These are phyloP conservation scores for Rhaphigaster nebulosa DNA, from an alignment of 2,888 invertebrate genomes.

Conservation along the genomic window DNA sequence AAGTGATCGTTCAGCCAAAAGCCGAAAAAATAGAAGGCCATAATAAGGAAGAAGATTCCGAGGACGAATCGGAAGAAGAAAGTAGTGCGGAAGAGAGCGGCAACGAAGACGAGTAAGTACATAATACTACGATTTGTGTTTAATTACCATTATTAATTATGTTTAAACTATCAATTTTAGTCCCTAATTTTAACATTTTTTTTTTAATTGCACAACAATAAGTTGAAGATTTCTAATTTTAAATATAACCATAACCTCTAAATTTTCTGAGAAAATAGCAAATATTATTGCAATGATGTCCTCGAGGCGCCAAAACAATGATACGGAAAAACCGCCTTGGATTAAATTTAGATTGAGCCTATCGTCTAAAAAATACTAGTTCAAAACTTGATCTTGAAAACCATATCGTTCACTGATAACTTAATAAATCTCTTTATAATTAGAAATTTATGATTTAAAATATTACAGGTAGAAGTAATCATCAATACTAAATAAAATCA, in stretches of 20 bases:
- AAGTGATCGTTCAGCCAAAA: neutral
- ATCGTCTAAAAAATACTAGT: neutral
- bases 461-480: neutral
- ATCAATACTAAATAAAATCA: neutral
- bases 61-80: constrained; percentile 50
- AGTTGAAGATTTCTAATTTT: neutral
- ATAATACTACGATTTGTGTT: neutral
- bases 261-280: neutral
- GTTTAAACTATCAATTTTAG: too few species aligned
- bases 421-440: too few species aligned
- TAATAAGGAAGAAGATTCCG: neutral
- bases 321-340: neutral
- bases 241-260: neutral
- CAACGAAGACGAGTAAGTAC: constrained; percentile 52
- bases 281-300: neutral
- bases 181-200: too few species aligned
- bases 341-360: neutral
- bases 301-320: neutral
- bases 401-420: neutral
- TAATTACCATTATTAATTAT: too few species aligned
- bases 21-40: neutral
- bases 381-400: neutral
- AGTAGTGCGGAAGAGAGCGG: constrained; percentile 42
- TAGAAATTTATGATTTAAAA: neutral
- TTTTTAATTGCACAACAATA: too few species aligned